Evolutionary conservation across 2,113 vertebrate species (phyloP), one percentile per base, ranked within the genome.

Genomic region (Prionailurus bengalensis): DNA sequence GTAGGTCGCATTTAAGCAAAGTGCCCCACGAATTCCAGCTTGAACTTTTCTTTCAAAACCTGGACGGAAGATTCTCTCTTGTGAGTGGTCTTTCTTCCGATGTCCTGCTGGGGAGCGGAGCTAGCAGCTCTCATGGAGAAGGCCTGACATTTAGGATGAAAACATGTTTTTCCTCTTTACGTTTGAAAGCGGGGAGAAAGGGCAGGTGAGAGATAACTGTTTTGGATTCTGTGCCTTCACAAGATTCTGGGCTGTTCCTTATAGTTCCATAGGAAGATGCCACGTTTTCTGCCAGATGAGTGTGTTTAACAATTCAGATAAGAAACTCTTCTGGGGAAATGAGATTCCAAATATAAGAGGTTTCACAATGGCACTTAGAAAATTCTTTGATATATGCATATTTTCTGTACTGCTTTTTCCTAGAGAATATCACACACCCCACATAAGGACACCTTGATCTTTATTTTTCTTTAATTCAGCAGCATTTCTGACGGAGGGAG

Each of bases 101-200:
- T n/a, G 7, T 19, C 45, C 39, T 87, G 48, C 17, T 5, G 1
- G 13, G 73, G 14, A 45, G 66, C 21, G 0, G 78, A 45, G 31
- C 17, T 48, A 16, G 66, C 23, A 10, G 12, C 88, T 31, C 17
- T n/a, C 23, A 11, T 13, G n/a, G 53, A 84, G 84, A 21, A 68
- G 89, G 58, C 58, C 70, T 94, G 98, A 48, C 91, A 89, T 87
- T 97, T 88, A 45, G 5, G 13, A 31, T 23, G 58, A 42, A 61
- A 29, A 39, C 7, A 0, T 19, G 9, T 76, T 42, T 4, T 21
- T 84, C 65, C 9, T 78, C 65, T 66, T 29, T 63, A 14, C 0
- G 0, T 15, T n/a, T 68, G 39, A 15, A n/a, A 55, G 53, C 29
- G 21, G 74, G 14, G 25, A 71, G 53, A 39, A 29, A 83, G 85